Percentiles rank a stretch among this genome's conserved stretches.
phyloP scores from a whole-genome alignment of 2,888 invertebrate species.

The Papilio demoleus region DNA sequence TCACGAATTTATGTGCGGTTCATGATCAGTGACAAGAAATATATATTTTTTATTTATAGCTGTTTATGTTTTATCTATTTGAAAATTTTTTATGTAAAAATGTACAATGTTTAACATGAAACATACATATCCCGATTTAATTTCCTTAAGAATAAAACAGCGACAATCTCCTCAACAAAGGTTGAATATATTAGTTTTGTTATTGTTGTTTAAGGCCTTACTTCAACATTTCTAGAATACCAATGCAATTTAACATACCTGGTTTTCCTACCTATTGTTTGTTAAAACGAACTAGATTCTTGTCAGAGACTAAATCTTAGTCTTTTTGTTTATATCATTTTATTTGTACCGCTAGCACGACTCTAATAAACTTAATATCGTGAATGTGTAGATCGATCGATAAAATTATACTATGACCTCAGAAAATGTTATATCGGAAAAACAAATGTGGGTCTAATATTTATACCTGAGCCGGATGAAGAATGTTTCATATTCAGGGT shows the following conservation, averaged over 20 bases:
- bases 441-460: constrained; percentile 51
- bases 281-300: constrained; percentile 26
- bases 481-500: constrained; percentile 81
- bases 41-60: neutral
- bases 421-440: constrained; percentile 64
- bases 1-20: neutral
- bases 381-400: constrained; percentile 65
- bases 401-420: constrained; percentile 63
- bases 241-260: constrained; percentile 19
- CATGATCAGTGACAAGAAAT: neutral
- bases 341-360: constrained; percentile 63
- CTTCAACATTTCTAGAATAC: constrained; percentile 13
- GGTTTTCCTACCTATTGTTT: constrained; percentile 9
- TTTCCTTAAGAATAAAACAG: constrained; percentile 10
- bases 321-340: constrained; percentile 21
- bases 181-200: constrained; percentile 12
- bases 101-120: neutral
- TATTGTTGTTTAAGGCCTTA: constrained; percentile 20
- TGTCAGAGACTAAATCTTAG: constrained; percentile 32
- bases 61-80: neutral
- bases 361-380: constrained; percentile 64
- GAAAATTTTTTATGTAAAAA: neutral
- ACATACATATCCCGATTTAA: neutral
- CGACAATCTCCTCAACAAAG: constrained; percentile 10
- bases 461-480: constrained; percentile 51